Evolutionary conservation across 2,113 vertebrate species (phyloP), one percentile per base, ranked within the genome.

Genomic region (Orycteropus afer): DNA sequence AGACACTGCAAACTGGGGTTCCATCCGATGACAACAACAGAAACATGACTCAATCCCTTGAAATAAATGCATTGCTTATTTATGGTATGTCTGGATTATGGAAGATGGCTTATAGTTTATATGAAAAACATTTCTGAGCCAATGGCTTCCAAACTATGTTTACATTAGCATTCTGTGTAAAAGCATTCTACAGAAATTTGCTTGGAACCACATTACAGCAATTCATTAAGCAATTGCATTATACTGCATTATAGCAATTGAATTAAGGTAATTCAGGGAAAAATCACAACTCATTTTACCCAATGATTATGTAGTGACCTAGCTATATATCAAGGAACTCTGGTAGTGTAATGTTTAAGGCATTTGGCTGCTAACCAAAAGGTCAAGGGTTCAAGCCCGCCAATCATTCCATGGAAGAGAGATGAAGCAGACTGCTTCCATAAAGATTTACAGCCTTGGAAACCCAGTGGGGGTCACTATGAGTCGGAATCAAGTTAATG

Each of bases 11-110:
- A 61, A 76, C 55, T 7, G 34, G 51, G 7, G 15, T 59, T 93
- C 40, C 49, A 78, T 49, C 29, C 5, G 83, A 91, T 57, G 94
- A 88, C 42, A 93, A 93, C 94, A 97, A 51, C 86, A 93, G 95
- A 81, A 73, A 96, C 8, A 34, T 74, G 67, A 90, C 6, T n/a
- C 73, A 95, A 89, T 59, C 17, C 59, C 45, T 74, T 59, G 29
- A 27, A 65, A 15, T 65, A 95, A 91, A 93, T 32, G 20, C n/a
- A 20, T 71, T 94, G 73, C 61, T 93, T 86, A 79, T 53, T 86
- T 94, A 55, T 27, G 17, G 22, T 71, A 65, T 76, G 45, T 45
- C 61, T 90, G 85, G 37, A 77, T 94, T 76, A 55, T 71, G 37
- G 51, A 89, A 29, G 67, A 92, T 9, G 27, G n/a, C 29, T 65